phyloP scores from a whole-genome alignment of 2,888 invertebrate genomes.

The Philopedon plagiatum region DNA sequence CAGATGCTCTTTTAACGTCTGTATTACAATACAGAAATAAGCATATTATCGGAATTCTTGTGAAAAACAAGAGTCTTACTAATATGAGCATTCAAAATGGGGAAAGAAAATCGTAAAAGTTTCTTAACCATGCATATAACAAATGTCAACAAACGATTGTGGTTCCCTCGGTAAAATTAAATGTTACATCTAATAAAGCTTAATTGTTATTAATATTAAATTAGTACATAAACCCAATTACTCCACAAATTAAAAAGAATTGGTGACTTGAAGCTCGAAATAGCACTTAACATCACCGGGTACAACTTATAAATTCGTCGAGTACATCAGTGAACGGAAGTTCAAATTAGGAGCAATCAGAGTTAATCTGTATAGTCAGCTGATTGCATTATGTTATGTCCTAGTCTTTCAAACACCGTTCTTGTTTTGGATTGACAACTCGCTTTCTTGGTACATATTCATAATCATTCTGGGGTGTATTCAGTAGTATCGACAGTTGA shows the following conservation, averaged over 20 bases:
- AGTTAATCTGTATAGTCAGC: slow-evolving; percentile 69
- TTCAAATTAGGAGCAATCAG: slow-evolving; percentile 69
- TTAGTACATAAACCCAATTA: slow-evolving; percentile 1
- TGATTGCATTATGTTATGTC: slow-evolving; percentile 65
- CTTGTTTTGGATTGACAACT: slow-evolving; percentile 1
- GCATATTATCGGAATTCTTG: too few relatives aligned
- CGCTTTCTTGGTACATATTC: neutral
- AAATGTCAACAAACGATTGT: too few relatives aligned
- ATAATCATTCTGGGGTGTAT: neutral
- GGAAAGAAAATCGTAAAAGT: too few relatives aligned
- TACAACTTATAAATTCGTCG: slow-evolving; percentile 53
- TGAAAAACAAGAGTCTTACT: too few relatives aligned
- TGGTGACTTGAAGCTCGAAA: slow-evolving; percentile 4
- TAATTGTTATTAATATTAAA: neutral
- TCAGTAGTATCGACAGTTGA: too few relatives aligned
- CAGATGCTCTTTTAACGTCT: too few relatives aligned
- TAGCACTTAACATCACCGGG: slow-evolving; percentile 16
- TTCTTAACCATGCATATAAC: too few relatives aligned
- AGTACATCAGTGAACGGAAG: slow-evolving; percentile 63
- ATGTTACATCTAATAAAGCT: too few relatives aligned
- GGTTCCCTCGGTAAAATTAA: too few relatives aligned
- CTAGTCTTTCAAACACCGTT: slow-evolving; percentile 27
- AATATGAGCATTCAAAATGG: too few relatives aligned
- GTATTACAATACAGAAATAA: too few relatives aligned
- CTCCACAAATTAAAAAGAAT: neutral